Evolutionary conservation across 2,797 vertebrate species (phyloP).

Genomic region (Sebastes alutus): DNA sequence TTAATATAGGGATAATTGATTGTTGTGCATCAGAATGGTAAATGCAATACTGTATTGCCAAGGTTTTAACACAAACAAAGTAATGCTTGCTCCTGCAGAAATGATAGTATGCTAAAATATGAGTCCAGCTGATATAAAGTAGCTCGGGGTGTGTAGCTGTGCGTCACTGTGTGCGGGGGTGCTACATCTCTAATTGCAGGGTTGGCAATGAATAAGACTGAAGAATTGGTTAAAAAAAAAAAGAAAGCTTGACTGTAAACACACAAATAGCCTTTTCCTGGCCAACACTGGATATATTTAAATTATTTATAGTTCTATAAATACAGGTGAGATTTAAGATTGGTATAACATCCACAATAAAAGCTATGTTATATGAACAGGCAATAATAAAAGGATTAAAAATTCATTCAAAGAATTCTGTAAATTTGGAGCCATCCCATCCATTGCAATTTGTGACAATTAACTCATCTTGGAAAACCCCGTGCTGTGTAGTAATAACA

Average conservation of each 20-base stretch:
- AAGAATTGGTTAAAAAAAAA: background rate
- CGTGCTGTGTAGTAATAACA: background rate
- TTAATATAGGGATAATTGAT: background rate
- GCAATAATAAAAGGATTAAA: background rate
- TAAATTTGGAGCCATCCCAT: background rate
- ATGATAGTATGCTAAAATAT: constrained; percentile 2
- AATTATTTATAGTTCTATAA: background rate
- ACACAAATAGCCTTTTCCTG: background rate
- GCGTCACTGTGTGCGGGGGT: constrained; percentile 11
- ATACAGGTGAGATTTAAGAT: background rate
- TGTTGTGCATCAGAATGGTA: background rate
- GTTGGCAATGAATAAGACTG: constrained; percentile 9
- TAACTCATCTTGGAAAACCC: constrained; percentile 1
- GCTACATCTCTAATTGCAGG: constrained; percentile 14
- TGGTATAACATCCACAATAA: background rate
- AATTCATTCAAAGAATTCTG: background rate
- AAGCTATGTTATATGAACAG: background rate
- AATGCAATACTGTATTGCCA: background rate
- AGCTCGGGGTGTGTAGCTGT: background rate
- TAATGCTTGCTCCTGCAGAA: background rate
- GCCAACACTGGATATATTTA: background rate
- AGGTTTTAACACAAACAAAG: background rate
- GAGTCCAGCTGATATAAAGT: background rate
- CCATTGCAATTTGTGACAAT: background rate
- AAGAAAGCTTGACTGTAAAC: background rate